Evolutionary conservation across 2,113 vertebrate species (phyloP).

Genomic region (Centropristis striata): DNA sequence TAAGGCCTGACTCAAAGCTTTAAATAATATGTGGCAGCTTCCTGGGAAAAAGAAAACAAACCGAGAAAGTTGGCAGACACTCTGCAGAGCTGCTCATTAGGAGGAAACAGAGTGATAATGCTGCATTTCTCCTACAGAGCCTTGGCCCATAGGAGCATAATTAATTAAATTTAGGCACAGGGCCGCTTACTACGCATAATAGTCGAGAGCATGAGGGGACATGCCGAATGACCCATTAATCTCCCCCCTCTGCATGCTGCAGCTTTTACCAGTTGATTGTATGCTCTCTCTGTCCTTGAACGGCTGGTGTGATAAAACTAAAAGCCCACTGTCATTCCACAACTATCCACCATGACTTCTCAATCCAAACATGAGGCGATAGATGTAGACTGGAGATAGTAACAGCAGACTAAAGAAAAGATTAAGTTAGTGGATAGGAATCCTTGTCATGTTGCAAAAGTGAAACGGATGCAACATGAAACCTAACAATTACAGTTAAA

Average conservation of each 20-base stretch:
- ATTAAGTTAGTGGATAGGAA: background rate
- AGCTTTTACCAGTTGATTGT: background rate
- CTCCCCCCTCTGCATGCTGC: background rate
- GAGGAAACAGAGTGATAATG: conserved; percentile 15
- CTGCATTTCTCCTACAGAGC: conserved; percentile 30
- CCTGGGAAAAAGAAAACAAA: conserved; percentile 24
- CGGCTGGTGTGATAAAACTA: conserved; percentile 1
- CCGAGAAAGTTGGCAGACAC: conserved; percentile 18
- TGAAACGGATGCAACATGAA: conserved; percentile 4
- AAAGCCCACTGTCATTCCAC: background rate
- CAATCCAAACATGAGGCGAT: background rate
- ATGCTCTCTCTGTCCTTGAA: background rate
- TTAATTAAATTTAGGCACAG: conserved; percentile 27
- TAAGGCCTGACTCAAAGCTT: conserved; percentile 26
- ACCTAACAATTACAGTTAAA: background rate
- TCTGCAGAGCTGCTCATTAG: conserved; percentile 41
- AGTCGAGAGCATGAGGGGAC: conserved; percentile 17
- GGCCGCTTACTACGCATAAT: conserved; percentile 38
- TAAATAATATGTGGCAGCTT: conserved; percentile 42
- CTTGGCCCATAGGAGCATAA: conserved; percentile 4
- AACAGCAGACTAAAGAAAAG: background rate
- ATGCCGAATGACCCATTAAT: conserved; percentile 1
- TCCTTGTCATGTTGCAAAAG: background rate
- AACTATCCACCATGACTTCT: background rate
- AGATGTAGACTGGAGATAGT: conserved; percentile 44